Base-by-base conservation (phyloP, 1,140 invertebrate genomes). In the Diorhabda carinulata region DNA sequence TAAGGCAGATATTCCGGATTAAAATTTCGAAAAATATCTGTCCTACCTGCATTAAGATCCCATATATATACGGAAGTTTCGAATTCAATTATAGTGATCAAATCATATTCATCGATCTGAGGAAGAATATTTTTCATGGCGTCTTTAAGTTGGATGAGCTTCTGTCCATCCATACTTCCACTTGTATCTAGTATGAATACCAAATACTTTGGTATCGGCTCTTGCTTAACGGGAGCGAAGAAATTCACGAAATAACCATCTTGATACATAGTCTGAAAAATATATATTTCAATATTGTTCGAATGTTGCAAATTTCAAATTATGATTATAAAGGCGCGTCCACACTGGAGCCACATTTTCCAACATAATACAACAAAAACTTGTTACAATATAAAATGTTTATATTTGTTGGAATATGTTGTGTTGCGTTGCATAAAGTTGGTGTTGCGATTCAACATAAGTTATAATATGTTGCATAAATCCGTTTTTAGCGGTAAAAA, bases 171-270 rank as follows among this genome's bases (percentile, higher is more conserved):
- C 90, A 91, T 92, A 44, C 89, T 91, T 8, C 87, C 87, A 47
- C 88, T 90, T 0, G 87, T 84, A 77, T 91, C 90, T 62, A 91
- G 80, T 1, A 91, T 86, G 75, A 92, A 91, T 3, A 91, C 83
- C 4, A 89, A 88, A 70, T 91, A 86, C 76, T 90, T 90, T 9
- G 83, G 84, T 57, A 91, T 78, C 3, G 87, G 83, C 47, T 84
- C 81, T 64, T 90, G 78, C 42, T 83, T 80, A 3, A 70, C 71
- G 2, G 90, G 89, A 2, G 88, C 86, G 74, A 90, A 89, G 82
- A 89, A 91, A 74, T 91, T 90, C 2, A 91, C 88, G 78, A 91
- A 92, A 78, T 91, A 91, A 2, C 90, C 90, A 74, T 90, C 87
- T 70, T 89, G 87, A 5, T 90, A 82, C 87, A 78, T 64, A 68